Conservation (phyloP, 2,888 invertebrate genomes). For the Phragmatobia fuliginosa region DNA sequence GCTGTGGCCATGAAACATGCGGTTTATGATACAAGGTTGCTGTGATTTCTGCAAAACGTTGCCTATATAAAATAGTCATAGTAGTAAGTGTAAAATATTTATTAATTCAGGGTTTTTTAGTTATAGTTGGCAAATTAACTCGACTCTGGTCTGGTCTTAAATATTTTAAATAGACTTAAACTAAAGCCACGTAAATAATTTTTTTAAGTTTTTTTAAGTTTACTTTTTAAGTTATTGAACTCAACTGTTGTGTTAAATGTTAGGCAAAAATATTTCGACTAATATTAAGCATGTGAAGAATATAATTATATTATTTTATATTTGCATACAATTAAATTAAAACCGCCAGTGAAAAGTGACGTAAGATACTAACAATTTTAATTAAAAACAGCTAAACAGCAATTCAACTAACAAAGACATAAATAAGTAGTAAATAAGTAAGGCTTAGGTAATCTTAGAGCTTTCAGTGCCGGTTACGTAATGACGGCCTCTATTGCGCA, state of each 20-base stretch:
- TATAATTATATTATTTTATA: no score
- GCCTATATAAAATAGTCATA: neutral
- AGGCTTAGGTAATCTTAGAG: slow-evolving; percentile 42
- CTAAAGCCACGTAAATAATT: neutral
- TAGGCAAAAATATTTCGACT: no score
- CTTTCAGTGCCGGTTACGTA: slow-evolving; percentile 44
- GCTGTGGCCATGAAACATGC: slow-evolving; percentile 68
- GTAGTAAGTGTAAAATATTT: neutral
- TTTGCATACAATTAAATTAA: neutral
- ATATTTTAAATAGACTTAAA: no score
- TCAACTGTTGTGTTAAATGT: neutral
- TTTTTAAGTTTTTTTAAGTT: neutral
- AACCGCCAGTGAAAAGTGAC: neutral
- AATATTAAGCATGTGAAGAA: neutral
- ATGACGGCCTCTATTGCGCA: slow-evolving; percentile 35
- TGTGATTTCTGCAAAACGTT: neutral
- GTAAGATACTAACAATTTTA: neutral
- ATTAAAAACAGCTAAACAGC: slow-evolving; percentile 42
- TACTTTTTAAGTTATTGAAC: no score
- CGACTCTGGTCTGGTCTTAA: no score
- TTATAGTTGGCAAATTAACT: no score
- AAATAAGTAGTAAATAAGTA: slow-evolving; percentile 52
- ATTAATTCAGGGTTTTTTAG: neutral
- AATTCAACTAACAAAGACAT: slow-evolving; percentile 53
- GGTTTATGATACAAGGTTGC: slow-evolving; percentile 32